Evolutionary conservation across 1,140 invertebrate species (phyloP), one percentile per base, ranked within the genome.

Genomic region (Dendroctonus ponderosae): DNA sequence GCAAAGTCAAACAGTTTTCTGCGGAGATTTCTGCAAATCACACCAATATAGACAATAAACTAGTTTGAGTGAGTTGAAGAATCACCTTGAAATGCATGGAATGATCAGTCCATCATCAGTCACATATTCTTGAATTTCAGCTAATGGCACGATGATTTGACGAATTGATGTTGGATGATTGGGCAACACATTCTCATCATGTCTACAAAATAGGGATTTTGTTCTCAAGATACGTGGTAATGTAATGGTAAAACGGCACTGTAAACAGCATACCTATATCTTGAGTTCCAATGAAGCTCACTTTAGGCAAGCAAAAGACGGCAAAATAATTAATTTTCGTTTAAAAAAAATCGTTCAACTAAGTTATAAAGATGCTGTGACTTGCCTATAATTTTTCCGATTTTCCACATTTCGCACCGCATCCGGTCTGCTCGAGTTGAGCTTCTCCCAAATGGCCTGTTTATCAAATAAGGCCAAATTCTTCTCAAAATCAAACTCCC

Each of bases 401-500:
- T 70, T 70, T 59, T 78, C 76, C 11, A 68, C 56, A 56, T 75
- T 71, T 65, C 72, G 77, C 58, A 88, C 80, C 15, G 90, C 81
- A 74, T 91, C 89, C 5, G 88, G 88, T 71, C 87, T 89, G 50
- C 85, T 83, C 11, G 84, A 83, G 69, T 89, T 87, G 64, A 91
- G 86, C 78, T 91, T 85, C 73, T 92, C 87, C 86, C 87, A 89
- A 65, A 85, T 81, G 49, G 87, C 88, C 78, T 88, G 85, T 81
- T 96, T 96, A 80, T 96, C 90, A 81, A 96, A 96, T 37, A 96
- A 80, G 8, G 92, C 92, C 14, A 96, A 81, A 83, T 96, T 96
- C 68, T 92, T 94, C 78, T 96, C 93, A 85, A 96, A 96, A 83
- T 96, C 94, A 84, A 96, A 96, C 71, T 94, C 91, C 75, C 91